phyloP scores from a whole-genome alignment of 35 echinoderm and acorn worm species.

The Heliocidaris tuberculata region DNA sequence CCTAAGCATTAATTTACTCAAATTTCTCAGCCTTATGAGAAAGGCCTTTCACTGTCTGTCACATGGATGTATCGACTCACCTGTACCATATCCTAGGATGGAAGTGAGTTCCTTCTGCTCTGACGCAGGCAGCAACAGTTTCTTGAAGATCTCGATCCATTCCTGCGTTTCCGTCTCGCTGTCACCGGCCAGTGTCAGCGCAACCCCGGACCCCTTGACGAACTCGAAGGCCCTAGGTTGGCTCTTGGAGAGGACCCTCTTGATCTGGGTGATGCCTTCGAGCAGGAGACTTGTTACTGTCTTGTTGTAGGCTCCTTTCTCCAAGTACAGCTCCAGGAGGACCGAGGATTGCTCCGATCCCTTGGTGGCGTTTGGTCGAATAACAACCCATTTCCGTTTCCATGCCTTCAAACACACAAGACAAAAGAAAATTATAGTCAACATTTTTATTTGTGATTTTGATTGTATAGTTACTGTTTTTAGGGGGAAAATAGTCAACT shows the following conservation, averaged over 20 bases:
- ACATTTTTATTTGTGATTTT: not conserved
- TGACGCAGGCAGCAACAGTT: conserved; percentile 63
- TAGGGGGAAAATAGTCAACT: no score
- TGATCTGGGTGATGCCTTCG: conserved; percentile 66
- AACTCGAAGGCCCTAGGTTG: conserved; percentile 77
- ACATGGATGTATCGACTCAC: conserved; percentile 16
- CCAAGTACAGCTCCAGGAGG: conserved; percentile 81
- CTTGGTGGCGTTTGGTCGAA: conserved; percentile 70
- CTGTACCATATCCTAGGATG: conserved; percentile 55
- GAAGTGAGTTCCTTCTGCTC: conserved; percentile 60
- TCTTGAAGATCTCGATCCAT: conserved; percentile 69
- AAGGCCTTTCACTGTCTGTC: no score
- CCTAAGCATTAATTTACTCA: no score
- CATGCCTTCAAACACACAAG: conserved; percentile 58
- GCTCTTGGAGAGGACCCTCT: conserved; percentile 62
- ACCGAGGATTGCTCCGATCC: conserved; percentile 55
- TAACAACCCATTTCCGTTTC: conserved; percentile 84
- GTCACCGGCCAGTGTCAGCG: conserved; percentile 62
- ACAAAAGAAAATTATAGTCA: not conserved
- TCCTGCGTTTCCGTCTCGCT: conserved; percentile 81
- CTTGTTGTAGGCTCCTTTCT: conserved; percentile 83
- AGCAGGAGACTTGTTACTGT: conserved; percentile 78
- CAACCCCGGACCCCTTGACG: conserved; percentile 44
- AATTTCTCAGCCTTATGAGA: no score
- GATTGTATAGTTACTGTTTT: not conserved